Base-by-base conservation (phyloP, 2,888 invertebrate genomes). In the Archips xylosteana region DNA sequence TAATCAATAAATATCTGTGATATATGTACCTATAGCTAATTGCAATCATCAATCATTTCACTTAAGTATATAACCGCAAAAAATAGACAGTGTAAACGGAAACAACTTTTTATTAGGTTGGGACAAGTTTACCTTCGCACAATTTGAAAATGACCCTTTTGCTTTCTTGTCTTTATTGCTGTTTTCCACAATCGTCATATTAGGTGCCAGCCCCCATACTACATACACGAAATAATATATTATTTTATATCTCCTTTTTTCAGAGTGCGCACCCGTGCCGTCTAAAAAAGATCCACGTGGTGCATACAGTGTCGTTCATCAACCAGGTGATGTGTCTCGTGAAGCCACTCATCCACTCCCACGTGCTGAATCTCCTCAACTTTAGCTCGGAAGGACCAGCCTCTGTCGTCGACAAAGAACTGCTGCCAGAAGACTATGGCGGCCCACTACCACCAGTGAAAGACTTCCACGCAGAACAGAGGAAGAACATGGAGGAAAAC, bases 261-360 rank as follows among this genome's bases (percentile, higher is more conserved):
- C 89, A 96, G 96, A 96, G 96, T 82, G 96, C 96, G 0, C 96
- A 96, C 83, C 96, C 96, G 0, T 95, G 95, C 65, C 95, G 96
- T 72, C 91, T 96, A 23, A 96, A 96, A 87, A 95, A 95, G 81
- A 95, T 96, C 80, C 96, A 96, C 85, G 95, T 96, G 0, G 94
- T 96, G 60, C 96, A 96, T 83, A 95, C 96, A 0, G 96, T 96
- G 6, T 95, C 95, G 63, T 96, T 96, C 90, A 96, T 96, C 80
- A 96, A 96, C 84, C 96, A 96, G 86, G 95, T 96, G 34, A 96
- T 96, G 96, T 94, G 96, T 69, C 92, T 96, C 60, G 91, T 96
- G 8, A 95, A 96, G 75, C 96, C 96, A 0, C 91, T 96, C 78
- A 95, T 96, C 77, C 95, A 95, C 80, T 95, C 95, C 54, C 96